These are phyloP conservation scores for Spatula clypeata DNA, from an alignment of 2,797 vertebrate genomes.

Conservation along the genomic window DNA sequence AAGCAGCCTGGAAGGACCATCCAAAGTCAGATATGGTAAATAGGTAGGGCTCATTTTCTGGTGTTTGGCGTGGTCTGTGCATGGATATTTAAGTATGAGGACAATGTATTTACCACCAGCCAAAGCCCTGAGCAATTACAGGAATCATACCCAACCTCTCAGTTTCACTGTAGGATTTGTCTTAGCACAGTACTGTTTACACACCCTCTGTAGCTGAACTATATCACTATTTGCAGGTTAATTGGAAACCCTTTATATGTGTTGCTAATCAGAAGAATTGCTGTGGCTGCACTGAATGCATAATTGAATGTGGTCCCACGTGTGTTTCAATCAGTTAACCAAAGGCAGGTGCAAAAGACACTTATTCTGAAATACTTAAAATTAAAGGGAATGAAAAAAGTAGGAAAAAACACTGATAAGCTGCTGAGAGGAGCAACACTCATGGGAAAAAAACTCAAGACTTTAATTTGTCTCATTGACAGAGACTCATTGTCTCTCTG, in stretches of 20 bases:
- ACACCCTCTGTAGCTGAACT: background rate
- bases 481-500: background rate
- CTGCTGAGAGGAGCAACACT: background rate
- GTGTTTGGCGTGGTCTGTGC: fast-evolving
- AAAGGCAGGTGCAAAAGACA: background rate
- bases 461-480: background rate
- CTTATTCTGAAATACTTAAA: background rate
- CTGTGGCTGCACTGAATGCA: background rate
- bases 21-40: background rate
- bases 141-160: background rate
- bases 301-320: background rate
- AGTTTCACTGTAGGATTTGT: background rate
- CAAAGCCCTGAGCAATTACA: background rate
- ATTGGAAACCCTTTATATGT: background rate
- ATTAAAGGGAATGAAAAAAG: background rate
- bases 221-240: background rate
- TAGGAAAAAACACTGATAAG: background rate
- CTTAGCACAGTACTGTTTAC: background rate
- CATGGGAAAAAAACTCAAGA: background rate
- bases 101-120: background rate
- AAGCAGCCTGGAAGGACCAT: background rate
- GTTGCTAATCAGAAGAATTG: background rate
- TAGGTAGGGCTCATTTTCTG: background rate
- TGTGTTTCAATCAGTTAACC: background rate
- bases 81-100: background rate